Evolutionary conservation across 2,113 vertebrate genomes (phyloP).

Genomic region (Onychorhynchus coronatus): DNA sequence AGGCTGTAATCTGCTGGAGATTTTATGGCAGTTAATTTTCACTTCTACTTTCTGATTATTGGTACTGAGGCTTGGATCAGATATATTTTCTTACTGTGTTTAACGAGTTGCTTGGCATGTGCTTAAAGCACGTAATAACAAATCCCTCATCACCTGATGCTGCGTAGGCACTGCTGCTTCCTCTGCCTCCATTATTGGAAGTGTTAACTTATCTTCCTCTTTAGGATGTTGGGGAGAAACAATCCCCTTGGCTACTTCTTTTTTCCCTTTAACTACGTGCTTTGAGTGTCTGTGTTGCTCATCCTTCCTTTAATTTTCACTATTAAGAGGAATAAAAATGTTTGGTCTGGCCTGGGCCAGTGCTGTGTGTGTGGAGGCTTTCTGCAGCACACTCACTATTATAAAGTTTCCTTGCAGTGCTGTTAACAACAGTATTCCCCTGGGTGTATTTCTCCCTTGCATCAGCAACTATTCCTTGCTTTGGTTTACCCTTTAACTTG

Average conservation of each 20-base stretch:
- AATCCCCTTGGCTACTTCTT: not conserved
- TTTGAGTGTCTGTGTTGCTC: not conserved
- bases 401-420: not conserved
- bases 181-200: not conserved
- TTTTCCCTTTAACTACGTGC: not conserved
- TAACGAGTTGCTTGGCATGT: not conserved
- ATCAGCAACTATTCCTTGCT: not conserved
- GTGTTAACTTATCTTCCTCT: not conserved
- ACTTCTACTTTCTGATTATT: not conserved
- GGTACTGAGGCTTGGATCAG: not conserved
- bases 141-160: not conserved
- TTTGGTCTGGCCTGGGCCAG: not conserved
- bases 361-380: not conserved
- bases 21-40: not conserved
- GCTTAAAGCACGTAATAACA: not conserved
- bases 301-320: not conserved
- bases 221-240: not conserved
- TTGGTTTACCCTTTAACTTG: not conserved
- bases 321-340: not conserved
- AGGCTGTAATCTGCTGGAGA: not conserved
- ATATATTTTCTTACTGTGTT: not conserved
- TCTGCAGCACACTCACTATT: not conserved
- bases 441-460: not conserved
- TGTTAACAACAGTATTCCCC: not conserved
- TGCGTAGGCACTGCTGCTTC: not conserved